Percentiles rank a stretch among this genome's conserved stretches.
Conservation (phyloP, 1,140 invertebrate species). For the Zophobas atratus region DNA sequence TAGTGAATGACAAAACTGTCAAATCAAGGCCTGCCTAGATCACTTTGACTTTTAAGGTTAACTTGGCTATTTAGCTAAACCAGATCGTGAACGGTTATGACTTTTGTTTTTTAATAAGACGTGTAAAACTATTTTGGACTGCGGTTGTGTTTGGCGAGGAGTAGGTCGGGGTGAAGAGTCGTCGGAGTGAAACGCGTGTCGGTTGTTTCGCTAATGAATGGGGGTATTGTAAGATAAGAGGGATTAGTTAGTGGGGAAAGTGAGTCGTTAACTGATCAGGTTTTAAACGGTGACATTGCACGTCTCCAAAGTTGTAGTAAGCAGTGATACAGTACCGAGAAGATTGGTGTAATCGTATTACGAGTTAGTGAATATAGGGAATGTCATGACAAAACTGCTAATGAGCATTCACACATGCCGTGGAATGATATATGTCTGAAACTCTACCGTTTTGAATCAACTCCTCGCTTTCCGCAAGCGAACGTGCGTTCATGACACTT, state of each 20-base stretch:
- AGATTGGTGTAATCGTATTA: slow-evolving; percentile 37
- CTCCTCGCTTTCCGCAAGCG: slow-evolving; percentile 7
- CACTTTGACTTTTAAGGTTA: too few species aligned
- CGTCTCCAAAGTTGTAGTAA: slow-evolving; percentile 17
- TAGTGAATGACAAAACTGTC: too few species aligned
- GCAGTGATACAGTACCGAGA: slow-evolving; percentile 31
- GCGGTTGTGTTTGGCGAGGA: too few species aligned
- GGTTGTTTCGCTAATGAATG: slow-evolving; percentile 38
- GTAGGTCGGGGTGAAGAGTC: background rate
- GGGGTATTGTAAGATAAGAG: slow-evolving; percentile 37
- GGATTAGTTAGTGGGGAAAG: slow-evolving; percentile 35
- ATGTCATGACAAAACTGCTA: slow-evolving; percentile 38
- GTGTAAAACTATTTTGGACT: too few species aligned
- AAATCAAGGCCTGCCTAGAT: too few species aligned
- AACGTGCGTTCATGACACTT: slow-evolving; percentile 28
- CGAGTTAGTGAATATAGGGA: slow-evolving; percentile 30
- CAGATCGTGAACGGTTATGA: too few species aligned
- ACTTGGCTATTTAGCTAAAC: too few species aligned
- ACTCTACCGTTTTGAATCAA: slow-evolving; percentile 12
- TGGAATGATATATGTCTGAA: slow-evolving; percentile 18
- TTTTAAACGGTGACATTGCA: slow-evolving; percentile 33
- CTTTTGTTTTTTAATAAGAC: too few species aligned
- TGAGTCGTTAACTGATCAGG: slow-evolving; percentile 38
- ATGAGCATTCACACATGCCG: slow-evolving; percentile 32
- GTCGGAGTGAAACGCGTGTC: background rate